Evolutionary conservation across 2,888 invertebrate species (phyloP), one percentile per base, ranked within the genome.

Genomic region (Caradrina kadenii): DNA sequence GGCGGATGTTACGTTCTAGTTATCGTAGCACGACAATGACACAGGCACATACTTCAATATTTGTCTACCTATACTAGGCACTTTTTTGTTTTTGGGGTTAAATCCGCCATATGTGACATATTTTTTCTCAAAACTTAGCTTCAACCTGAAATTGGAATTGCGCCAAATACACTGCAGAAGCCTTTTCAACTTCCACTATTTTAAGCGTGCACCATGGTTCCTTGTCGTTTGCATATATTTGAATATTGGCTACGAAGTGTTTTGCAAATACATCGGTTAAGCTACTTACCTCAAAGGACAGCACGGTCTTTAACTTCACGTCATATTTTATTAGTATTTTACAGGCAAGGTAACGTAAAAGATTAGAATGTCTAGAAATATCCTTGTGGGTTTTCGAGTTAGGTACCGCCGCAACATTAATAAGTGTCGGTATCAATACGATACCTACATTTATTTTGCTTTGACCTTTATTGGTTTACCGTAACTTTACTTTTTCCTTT

Each of bases 331-430:
- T 56, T 64, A 21, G 69, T 26, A 42, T 62, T 76, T 58, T 76
- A 50, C n/a, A 48, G 31, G 60, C 81, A 77, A 81, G 62, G 64
- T 13, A 22, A 49, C 65, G 17, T 63, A 52, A 62, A 77, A 69
- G 55, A 49, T 77, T 63, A 63, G 4, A 76, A 71, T 71, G 42
- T 62, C 19, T 65, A 69, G 53, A 58, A 64, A 72, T 78, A 66
- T 77, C 73, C 66, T 58, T 81, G 63, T 50, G 17, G 21, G 13
- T 50, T 66, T 72, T 58, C 8, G 31, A 56, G 53, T 63, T 52
- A 4, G 48, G 35, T 59, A 42, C 54, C 64, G 66, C 63, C 55
- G 49, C 13, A 42, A 56, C 56, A 70, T 81, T 70, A 67, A 70
- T 83, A 60, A 49, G 19, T 63, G 65, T 64, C 69, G 67, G 63